Evolutionary conservation across 2,888 invertebrate species (phyloP).

Genomic region (Pseudococcus jackbeardsleyi): DNA sequence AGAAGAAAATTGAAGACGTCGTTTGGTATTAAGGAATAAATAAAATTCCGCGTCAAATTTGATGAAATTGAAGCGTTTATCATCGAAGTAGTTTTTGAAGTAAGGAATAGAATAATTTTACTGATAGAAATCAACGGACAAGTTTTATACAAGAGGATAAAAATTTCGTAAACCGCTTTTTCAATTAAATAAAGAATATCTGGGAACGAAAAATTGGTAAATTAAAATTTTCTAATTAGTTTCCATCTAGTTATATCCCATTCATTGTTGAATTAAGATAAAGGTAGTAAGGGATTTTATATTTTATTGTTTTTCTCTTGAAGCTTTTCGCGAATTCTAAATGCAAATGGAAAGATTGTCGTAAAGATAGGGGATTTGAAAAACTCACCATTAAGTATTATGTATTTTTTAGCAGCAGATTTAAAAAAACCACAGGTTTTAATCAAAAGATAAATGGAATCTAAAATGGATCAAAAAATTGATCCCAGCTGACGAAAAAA

Average conservation of each 20-base stretch:
- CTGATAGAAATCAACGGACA: neutral
- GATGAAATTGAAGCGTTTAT: neutral
- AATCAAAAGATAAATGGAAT: neutral
- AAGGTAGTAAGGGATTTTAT: neutral
- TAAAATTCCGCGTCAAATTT: neutral
- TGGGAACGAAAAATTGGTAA: neutral
- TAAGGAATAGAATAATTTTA: neutral
- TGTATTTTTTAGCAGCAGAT: neutral
- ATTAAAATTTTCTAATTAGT: neutral
- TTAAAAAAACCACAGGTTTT: neutral
- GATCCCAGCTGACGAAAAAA: neutral
- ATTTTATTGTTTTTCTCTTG: neutral
- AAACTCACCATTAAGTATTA: neutral
- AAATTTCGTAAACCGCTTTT: neutral
- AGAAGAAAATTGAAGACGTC: neutral
- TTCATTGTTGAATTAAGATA: neutral
- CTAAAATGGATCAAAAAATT: neutral
- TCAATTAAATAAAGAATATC: slow-evolving; percentile 4
- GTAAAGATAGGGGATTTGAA: neutral
- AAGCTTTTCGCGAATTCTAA: neutral
- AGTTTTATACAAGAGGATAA: neutral
- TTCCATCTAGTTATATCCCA: neutral
- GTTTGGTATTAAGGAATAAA: neutral
- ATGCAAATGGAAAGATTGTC: neutral
- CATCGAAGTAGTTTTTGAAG: neutral